Base-by-base conservation (phyloP, 2,113 vertebrate genomes). In the Rallus limicola region DNA sequence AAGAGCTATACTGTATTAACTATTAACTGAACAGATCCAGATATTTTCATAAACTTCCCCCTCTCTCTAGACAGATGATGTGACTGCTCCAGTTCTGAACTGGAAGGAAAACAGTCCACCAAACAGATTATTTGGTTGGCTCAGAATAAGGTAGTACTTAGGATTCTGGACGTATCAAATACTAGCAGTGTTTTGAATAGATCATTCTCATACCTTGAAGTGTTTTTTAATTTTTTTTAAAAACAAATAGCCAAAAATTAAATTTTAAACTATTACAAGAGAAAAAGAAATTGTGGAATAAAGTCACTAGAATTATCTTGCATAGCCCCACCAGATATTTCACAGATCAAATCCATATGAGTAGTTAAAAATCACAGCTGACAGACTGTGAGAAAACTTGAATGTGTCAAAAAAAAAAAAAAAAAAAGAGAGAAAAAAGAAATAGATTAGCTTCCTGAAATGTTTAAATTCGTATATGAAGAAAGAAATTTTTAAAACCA, bases 301-400 rank as follows among this genome's bases (percentile, higher is more conserved):
- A 6, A 86, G 78, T 72, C 26, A 76, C 52, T 40, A 78, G 15
- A 93, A 94, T 31, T 60, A 79, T 55, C 18, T 83, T 3, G 1
- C 18, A 82, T 10, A 95, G 50, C 16, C 14, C 13, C 31, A 82
- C 24, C 34, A 87, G 44, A 65, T 53, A 95, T 24, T 88, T 88
- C 72, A 86, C 55, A 90, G 36, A 95, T 67, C 23, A 42, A 77
- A 76, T 91, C 74, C 67, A 9, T 74, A 69, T 38, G 16, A 79
- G 29, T 42, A 72, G 80, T 58, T 92, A 90, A 92, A 97, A 93
- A 92, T 96, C 82, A 93, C 85, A 97, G 85, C 87, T 86, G 85
- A 90, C 58, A 96, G 87, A 95, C 59, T 80, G 71, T 79, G 55
- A 96, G 55, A 88, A 95, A 90, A 83, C 23, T 42, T 19, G 10